Base-by-base conservation (phyloP, 2,888 invertebrate species). In the Leptura quadrifasciata region DNA sequence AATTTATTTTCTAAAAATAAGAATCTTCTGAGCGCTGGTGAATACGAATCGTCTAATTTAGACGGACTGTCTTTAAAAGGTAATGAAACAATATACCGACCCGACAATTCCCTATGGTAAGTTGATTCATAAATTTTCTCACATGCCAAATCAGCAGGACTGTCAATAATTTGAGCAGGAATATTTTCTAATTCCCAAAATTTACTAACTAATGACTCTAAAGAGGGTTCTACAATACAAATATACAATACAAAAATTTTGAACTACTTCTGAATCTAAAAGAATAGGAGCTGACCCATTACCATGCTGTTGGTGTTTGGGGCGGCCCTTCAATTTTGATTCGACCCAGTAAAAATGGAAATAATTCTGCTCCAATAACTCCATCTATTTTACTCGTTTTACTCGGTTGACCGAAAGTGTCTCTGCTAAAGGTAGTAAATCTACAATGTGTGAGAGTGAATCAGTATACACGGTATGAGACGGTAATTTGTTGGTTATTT, bases 341-440 rank as follows among this genome's bases (percentile, higher is more conserved):
- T n/a, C n/a, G n/a, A n/a, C n/a, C n/a, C n/a, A n/a, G n/a, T n/a
- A n/a, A n/a, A n/a, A n/a, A n/a, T n/a, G n/a, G n/a, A n/a, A n/a
- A n/a, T n/a, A n/a, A n/a, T n/a, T n/a, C n/a, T n/a, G n/a, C n/a
- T n/a, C n/a, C n/a, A n/a, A n/a, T n/a, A n/a, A n/a, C n/a, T n/a
- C 55, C 55, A 17, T 55, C 20, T 18, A 55, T n/a, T n/a, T n/a
- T n/a, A n/a, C n/a, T n/a, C n/a, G n/a, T 55, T 55, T 17, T 55
- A 55, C 55, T 17, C 6, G 55, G 55, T 17, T 20, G 10, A 55
- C 17, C 10, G 17, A 55, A 55, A 17, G 17, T 55, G 5, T 55
- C 55, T 55, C 55, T 8, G 55, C 55, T 17, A 55, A 20, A 6
- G 55, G n/a, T n/a, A n/a, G 17, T 20, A 55, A 39, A 4, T 39